Evolutionary conservation across 2,888 invertebrate species (phyloP), one percentile per base, ranked within the genome.

Genomic region (Epirrhoe tristata): DNA sequence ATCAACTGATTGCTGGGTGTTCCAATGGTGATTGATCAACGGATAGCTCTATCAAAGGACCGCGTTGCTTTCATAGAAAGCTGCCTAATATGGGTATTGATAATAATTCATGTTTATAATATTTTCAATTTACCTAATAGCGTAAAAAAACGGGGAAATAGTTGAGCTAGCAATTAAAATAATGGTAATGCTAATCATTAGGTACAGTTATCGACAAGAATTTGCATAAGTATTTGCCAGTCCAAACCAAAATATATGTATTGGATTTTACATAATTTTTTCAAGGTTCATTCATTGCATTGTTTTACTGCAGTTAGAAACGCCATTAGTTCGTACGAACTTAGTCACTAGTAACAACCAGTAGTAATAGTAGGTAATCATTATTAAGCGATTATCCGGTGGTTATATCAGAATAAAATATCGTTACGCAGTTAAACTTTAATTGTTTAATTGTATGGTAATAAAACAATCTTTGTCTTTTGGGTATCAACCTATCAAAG

Each of bases 1-100:
- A 58, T 72, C 59, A 70, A 69, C 67, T 72, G 55, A 17, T 56
- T 64, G 64, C 31, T 58, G 54, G 32, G 56, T 43, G 31, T 12
- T 36, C 6, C 31, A 58, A 48, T 50, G 54, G 53, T 34, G 43
- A 51, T 60, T 59, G 31, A 56, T 60, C 51, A 16, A 51, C 55
- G 36, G 12, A 24, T 43, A 52, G 24, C 5, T 52, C 31, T 32
- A 52, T 52, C 12, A 52, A 52, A 24, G 31, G 51, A 12, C 7
- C 4, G 4, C 12, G 52, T 48, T 12, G 52, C 50, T 52, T 52
- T 59, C 24, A 24, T 24, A 24, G 34, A 58, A 50, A 10, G 12
- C 31, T 46, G 46, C 48, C 16, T 48, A 16, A 14, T 12, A 48
- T 48, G 16, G 2, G 6, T 14, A 6, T 14, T 48, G 6, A 16